phyloP scores from a whole-genome alignment of 2,113 vertebrate species.

The Tachycineta bicolor region DNA sequence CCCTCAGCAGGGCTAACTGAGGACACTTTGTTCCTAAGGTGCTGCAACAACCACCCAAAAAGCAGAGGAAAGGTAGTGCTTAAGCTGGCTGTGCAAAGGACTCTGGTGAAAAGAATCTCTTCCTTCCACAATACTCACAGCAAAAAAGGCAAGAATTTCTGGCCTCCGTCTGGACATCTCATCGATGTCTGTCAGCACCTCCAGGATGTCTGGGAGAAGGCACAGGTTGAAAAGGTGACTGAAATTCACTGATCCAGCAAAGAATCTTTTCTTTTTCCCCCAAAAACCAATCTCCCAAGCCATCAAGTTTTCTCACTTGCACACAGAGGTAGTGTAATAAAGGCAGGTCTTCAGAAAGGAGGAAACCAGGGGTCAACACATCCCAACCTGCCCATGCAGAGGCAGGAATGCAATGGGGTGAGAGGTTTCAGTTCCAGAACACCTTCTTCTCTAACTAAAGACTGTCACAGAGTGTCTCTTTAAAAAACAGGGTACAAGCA shows the following conservation, averaged over 20 bases:
- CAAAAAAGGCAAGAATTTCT: conserved; percentile 94
- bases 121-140: conserved; percentile 77
- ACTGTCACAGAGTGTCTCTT: background rate
- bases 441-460: background rate
- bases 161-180: conserved; percentile 95
- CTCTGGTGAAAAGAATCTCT: background rate
- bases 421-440: background rate
- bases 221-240: background rate
- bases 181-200: conserved; percentile 93
- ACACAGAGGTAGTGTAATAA: background rate
- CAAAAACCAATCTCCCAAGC: background rate
- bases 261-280: background rate
- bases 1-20: background rate
- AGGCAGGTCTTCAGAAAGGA: background rate
- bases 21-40: background rate
- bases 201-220: conserved; percentile 84
- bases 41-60: background rate
- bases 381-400: background rate
- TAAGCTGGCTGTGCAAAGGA: background rate
- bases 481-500: background rate
- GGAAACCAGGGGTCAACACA: background rate
- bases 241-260: background rate
- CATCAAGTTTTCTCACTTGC: background rate
- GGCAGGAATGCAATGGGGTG: background rate
- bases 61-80: background rate